These are phyloP conservation scores for Cheiracanthium punctorium DNA, from an alignment of 2,888 invertebrate species.

Conservation along the genomic window DNA sequence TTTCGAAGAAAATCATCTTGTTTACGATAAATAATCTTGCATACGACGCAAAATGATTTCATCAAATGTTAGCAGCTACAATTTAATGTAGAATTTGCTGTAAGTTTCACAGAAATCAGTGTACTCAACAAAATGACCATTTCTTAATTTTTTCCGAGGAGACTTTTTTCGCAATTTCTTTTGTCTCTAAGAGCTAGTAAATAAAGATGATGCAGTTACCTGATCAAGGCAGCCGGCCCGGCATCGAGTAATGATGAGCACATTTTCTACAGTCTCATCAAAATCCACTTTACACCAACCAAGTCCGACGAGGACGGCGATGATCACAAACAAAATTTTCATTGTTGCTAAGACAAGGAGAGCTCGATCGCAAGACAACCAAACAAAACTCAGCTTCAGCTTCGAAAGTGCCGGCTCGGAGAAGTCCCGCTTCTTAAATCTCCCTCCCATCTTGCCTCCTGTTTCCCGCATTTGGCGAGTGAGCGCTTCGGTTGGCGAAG, in stretches of 20 bases:
- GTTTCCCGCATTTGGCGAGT: constrained; percentile 28
- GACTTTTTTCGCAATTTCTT: too few species aligned
- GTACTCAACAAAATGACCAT: too few species aligned
- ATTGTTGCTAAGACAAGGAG: not conserved
- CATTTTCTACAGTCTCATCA: constrained; percentile 6
- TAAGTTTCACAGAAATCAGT: too few species aligned
- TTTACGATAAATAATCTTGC: too few species aligned
- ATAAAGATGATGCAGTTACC: constrained; percentile 18
- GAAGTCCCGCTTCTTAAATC: constrained; percentile 35
- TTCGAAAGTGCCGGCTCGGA: too few species aligned
- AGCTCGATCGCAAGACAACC: not conserved
- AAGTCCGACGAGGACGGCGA: not conserved
- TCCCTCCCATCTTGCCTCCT: constrained; percentile 24
- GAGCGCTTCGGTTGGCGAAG: constrained; percentile 9
- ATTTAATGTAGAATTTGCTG: too few species aligned
- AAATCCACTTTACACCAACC: not conserved
- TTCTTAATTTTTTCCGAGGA: too few species aligned
- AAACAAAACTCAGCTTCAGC: not conserved
- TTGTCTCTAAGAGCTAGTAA: too few species aligned
- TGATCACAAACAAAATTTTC: not conserved
- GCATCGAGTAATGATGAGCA: constrained; percentile 43
- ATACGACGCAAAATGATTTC: too few species aligned
- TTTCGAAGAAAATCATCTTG: too few species aligned
- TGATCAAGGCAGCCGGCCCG: constrained; percentile 46
- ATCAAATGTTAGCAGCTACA: too few species aligned